A percentile compares a stretch with the other conserved stretches of the same genome.
phyloP scores from a whole-genome alignment of 2,113 vertebrate species.

The Helogale parvula region DNA sequence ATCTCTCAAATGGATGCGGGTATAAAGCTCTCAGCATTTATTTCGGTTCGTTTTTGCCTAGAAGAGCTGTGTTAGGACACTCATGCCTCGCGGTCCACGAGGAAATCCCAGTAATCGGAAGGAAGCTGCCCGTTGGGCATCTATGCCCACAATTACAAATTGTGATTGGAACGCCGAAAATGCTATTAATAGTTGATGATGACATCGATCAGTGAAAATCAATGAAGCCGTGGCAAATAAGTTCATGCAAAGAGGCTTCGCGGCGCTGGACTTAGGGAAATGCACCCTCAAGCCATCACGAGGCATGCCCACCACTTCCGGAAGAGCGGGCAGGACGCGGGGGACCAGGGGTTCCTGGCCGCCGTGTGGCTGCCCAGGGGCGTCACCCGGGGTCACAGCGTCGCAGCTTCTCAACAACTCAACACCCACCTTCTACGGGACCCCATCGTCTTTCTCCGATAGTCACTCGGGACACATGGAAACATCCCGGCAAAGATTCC shows the following conservation, averaged over 20 bases:
- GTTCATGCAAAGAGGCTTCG: not conserved
- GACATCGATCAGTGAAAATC: too few species aligned
- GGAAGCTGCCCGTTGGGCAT: not conserved
- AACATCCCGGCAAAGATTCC: fast-evolving
- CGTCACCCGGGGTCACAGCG: too few species aligned
- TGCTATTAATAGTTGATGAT: not conserved
- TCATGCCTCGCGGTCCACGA: not conserved
- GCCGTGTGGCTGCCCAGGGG: fast-evolving
- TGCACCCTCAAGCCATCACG: not conserved
- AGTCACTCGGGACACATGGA: not conserved
- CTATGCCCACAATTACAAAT: not conserved
- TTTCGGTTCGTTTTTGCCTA: slow-evolving; percentile 7
- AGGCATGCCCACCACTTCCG: not conserved
- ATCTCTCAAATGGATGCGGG: not conserved
- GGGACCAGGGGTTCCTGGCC: fast-evolving
- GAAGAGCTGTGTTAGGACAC: not conserved
- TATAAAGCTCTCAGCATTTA: not conserved
- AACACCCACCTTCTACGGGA: fast-evolving
- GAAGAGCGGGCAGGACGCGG: fast-evolving
- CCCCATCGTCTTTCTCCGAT: fast-evolving
- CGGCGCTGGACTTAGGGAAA: not conserved
- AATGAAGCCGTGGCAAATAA: not conserved
- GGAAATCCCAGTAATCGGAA: not conserved
- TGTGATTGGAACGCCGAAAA: not conserved
- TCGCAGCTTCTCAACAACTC: not conserved